phyloP scores from a whole-genome alignment of 2,113 vertebrate genomes.

The Carettochelys insculpta region DNA sequence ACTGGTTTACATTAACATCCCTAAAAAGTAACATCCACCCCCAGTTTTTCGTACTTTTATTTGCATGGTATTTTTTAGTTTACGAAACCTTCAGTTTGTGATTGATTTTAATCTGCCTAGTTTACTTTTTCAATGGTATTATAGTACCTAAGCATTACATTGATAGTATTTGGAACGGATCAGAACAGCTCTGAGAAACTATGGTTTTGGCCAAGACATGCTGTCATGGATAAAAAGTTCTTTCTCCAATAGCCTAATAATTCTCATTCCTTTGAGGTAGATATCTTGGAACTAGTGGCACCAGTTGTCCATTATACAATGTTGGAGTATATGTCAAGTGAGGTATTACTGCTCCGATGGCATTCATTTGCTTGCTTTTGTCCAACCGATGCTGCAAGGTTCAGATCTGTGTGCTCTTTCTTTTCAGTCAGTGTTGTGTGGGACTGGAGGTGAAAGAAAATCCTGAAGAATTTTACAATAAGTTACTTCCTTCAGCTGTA shows the following conservation, averaged over 20 bases:
- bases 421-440: constrained; percentile 83
- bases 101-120: not conserved
- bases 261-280: constrained; percentile 26
- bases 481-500: constrained; percentile 81
- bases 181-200: not conserved
- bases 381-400: constrained; percentile 23
- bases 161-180: not conserved
- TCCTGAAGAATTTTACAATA: constrained; percentile 79
- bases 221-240: not conserved
- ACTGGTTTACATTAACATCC: too few relatives aligned
- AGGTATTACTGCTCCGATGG: constrained; percentile 17
- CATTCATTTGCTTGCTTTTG: constrained; percentile 43
- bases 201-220: not conserved
- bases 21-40: too few relatives aligned
- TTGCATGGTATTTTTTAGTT: fast-evolving
- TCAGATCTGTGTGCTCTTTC: not conserved
- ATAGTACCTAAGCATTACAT: not conserved
- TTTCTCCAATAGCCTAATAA: not conserved
- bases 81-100: not conserved
- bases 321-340: too few relatives aligned
- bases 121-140: not conserved
- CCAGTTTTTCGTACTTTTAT: not conserved
- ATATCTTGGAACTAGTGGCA: constrained; percentile 48
- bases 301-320: constrained; percentile 40
- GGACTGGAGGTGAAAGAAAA: constrained; percentile 82